These are phyloP conservation scores for Dicyrtoma fusca DNA, from an alignment of 2,888 invertebrate species.

Conservation along the genomic window DNA sequence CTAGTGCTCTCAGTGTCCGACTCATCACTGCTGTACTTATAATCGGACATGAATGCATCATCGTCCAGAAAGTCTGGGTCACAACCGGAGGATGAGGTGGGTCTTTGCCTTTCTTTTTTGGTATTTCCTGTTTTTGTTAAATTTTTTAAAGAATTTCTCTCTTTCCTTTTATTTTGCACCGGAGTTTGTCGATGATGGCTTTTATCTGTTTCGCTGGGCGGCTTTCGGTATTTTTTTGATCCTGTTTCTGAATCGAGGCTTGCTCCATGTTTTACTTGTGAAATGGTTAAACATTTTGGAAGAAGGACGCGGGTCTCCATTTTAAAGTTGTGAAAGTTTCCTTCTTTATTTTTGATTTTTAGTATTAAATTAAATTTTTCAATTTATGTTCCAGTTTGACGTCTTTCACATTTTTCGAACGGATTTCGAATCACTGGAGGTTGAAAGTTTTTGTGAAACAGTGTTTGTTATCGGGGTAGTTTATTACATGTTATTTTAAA, in stretches of 20 bases:
- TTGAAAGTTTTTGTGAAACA: slow-evolving; percentile 9
- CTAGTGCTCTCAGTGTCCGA: too few relatives aligned
- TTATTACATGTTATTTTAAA: too few relatives aligned
- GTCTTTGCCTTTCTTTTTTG: slow-evolving; percentile 38
- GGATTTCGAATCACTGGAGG: background rate
- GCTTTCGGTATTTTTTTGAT: background rate
- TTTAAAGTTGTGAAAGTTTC: background rate
- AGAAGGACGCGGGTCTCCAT: slow-evolving; percentile 50
- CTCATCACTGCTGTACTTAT: too few relatives aligned
- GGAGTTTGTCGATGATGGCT: background rate
- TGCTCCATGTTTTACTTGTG: too few relatives aligned
- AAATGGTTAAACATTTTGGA: slow-evolving; percentile 34
- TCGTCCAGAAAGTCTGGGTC: slow-evolving; percentile 7
- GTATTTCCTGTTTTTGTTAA: background rate
- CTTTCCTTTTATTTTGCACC: background rate
- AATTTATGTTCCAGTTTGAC: background rate
- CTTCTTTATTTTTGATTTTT: background rate
- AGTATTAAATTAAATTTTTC: background rate
- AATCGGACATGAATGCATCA: too few relatives aligned
- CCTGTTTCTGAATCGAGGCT: too few relatives aligned
- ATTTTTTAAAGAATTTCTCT: background rate
- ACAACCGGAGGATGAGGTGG: slow-evolving; percentile 47
- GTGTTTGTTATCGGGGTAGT: background rate
- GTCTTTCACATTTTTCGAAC: background rate
- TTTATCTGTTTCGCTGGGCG: background rate